A percentile compares a stretch with the other conserved stretches of the same genome.
These are phyloP conservation scores for Corythaixoides concolor DNA, from an alignment of 2,113 vertebrate species.

Conservation along the genomic window DNA sequence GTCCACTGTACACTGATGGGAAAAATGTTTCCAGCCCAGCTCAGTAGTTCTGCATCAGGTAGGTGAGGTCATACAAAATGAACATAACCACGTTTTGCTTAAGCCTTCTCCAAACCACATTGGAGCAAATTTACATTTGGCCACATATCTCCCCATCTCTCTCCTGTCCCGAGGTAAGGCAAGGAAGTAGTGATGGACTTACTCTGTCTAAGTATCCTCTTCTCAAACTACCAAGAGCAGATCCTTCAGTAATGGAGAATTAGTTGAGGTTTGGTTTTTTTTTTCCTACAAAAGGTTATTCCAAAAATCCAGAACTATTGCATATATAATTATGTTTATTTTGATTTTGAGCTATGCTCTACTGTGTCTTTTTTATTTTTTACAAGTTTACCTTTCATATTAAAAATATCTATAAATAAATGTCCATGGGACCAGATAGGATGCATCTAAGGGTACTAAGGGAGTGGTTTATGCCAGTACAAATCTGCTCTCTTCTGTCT, in stretches of 20 bases:
- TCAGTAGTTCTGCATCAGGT: not conserved
- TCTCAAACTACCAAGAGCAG: not conserved
- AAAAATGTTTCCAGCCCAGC: not conserved
- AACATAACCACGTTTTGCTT: not conserved
- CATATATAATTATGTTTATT: not conserved
- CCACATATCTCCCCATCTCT: not conserved
- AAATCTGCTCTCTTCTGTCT: not conserved
- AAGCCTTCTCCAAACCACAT: not conserved
- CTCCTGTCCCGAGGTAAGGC: not conserved
- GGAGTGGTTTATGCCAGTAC: not conserved
- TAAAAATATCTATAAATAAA: not conserved
- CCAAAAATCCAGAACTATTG: not conserved
- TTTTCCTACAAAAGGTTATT: not conserved
- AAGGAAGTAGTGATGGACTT: not conserved
- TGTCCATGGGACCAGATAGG: not conserved
- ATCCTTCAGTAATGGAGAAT: not conserved
- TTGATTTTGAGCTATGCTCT: not conserved
- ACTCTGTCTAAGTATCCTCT: not conserved
- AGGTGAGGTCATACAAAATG: not conserved
- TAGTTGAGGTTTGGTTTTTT: not conserved
- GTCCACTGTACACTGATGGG: not conserved
- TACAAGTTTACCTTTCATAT: not conserved
- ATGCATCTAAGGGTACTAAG: not conserved
- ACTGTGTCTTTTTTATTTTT: not conserved
- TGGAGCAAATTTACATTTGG: not conserved